phyloP scores from a whole-genome alignment of 2,888 invertebrate species.

The Amblyjoppa fuscipennis region DNA sequence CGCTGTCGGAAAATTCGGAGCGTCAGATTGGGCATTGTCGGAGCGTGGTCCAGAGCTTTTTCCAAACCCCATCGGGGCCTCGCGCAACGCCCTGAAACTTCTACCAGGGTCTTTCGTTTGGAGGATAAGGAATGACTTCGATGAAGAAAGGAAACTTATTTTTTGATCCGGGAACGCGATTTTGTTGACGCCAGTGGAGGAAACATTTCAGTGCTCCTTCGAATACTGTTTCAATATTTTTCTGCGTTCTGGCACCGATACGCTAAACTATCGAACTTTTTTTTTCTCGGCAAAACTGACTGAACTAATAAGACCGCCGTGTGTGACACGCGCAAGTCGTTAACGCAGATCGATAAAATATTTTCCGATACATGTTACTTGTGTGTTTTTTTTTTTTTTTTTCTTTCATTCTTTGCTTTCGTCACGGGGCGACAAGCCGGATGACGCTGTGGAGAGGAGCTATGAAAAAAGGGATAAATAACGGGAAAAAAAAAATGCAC shows the following conservation, averaged over 20 bases:
- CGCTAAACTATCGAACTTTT: neutral
- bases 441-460: neutral
- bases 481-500: constrained; percentile 17
- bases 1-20: neutral
- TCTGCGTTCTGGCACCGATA: neutral
- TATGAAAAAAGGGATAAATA: neutral
- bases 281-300: neutral
- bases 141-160: no score
- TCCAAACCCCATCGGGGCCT: neutral
- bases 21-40: neutral
- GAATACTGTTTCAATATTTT: no score
- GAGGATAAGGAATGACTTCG: no score
- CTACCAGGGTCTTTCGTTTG: no score
- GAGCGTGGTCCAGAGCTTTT: neutral
- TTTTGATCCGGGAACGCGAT: no score
- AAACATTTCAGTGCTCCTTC: no score
- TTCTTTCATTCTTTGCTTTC: constrained; percentile 12
- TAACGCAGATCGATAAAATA: constrained; percentile 18
- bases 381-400: neutral
- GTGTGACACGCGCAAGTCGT: neutral
- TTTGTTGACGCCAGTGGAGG: no score
- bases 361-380: neutral
- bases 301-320: neutral
- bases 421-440: constrained; percentile 22
- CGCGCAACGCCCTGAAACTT: neutral